Percentiles rank a stretch among this genome's conserved stretches.
These are phyloP conservation scores for Notocelia uddmanniana DNA, from an alignment of 2,888 invertebrate species.

Conservation along the genomic window DNA sequence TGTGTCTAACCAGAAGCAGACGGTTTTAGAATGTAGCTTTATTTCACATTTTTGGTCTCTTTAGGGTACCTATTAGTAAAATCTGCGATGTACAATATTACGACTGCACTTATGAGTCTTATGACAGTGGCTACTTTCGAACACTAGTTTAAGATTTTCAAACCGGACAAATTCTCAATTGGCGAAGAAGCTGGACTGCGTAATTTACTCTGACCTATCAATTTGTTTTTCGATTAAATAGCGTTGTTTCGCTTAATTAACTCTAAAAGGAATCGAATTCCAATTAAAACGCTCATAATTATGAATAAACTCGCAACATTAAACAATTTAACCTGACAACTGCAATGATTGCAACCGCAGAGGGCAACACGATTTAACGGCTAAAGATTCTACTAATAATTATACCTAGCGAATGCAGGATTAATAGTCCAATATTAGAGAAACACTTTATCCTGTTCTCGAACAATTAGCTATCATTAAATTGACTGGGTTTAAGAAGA, in stretches of 20 bases:
- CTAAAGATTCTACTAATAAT: neutral
- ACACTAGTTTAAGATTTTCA: no score
- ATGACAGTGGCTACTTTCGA: no score
- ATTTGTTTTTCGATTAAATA: slow-evolving; percentile 20
- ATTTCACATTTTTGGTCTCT: no score
- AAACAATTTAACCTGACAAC: slow-evolving; percentile 8
- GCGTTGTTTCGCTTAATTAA: slow-evolving; percentile 16
- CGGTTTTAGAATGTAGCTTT: no score
- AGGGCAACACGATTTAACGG: neutral
- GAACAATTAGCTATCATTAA: no score
- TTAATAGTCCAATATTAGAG: neutral
- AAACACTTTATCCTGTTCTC: no score
- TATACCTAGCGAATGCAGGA: neutral
- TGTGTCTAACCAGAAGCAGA: no score
- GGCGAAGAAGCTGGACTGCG: no score
- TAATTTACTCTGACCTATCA: neutral
- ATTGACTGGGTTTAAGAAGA: no score
- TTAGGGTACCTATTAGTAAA: no score
- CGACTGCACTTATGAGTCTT: neutral
- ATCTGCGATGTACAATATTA: neutral
- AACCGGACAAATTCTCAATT: no score
- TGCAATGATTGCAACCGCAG: slow-evolving; percentile 7
- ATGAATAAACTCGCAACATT: slow-evolving; percentile 19
- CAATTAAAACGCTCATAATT: slow-evolving; percentile 17
- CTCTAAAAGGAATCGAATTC: slow-evolving; percentile 7